Base-by-base conservation (phyloP, 2,113 vertebrate species). In the Pelecanus crispus region DNA sequence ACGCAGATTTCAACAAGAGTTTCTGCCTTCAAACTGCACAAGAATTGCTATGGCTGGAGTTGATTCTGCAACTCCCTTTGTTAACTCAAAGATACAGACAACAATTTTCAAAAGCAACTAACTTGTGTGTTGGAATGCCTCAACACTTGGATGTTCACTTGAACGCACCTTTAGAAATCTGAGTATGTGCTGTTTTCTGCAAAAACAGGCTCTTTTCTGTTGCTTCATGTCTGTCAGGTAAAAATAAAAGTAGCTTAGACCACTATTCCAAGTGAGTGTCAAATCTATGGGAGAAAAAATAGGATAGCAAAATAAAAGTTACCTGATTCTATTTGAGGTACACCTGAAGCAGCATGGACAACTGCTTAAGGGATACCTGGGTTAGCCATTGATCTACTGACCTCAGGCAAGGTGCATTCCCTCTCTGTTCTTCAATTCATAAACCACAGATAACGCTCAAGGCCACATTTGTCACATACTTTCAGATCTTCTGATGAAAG, bases 401-500 rank as follows among this genome's bases (percentile, higher is more conserved):
- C 83, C 65, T 94, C 65, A 34, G 81, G 47, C 81, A 94, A 49
- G 44, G 44, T 91, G 59, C n/a, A 29, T 89, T 19, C 26, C 45
- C 13, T 34, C 59, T 92, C 77, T 81, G 13, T 83, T 55, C 72
- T 88, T 84, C 61, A 66, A 5, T 73, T 65, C 75, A 50, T 85
- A 36, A 67, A 84, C 6, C 52, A 85, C 65, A 92, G 75, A 91
- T 67, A 91, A 84, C 0, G 13, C 47, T 95, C 67, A 94, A 91
- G 81, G 68, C 77, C 15, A 14, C 13, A 84, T 94, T 87, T 82
- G 72, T 95, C 68, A 47, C 55, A 63, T 67, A 22, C 55, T 89
- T 91, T 94, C 84, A 87, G 81, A 95, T 92, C 63, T 92, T 25
- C 45, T 75, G 73, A 94, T 87, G 91, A 95, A 95, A 95, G 66